Evolutionary conservation across 2,113 vertebrate genomes (phyloP), one percentile per base, ranked within the genome.

Genomic region (Rhea americana): DNA sequence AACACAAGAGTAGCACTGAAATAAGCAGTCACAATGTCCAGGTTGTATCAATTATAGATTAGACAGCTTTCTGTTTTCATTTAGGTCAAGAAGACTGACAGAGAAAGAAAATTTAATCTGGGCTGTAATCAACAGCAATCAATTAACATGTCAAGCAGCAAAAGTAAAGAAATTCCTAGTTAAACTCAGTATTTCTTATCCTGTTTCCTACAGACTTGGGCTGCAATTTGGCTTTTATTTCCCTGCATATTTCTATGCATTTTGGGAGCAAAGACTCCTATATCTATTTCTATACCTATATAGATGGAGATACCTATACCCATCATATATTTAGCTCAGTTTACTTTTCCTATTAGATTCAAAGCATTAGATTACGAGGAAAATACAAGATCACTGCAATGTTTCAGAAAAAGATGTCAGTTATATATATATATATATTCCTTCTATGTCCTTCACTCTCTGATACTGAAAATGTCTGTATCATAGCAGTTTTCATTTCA

Each of bases 391-490:
- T 86, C 19, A 20, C 4, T 73, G 35, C n/a, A 76, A 16, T 55
- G 86, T 91, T 93, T 84, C 62, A 47, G 58, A 26, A 53, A 79
- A 63, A 28, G 7, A 94, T 91, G 62, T 91, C 71, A 65, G 50
- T 66, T 89, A 30, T 75, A 12, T 79, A 43, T 80, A 70, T 41
- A 19, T 18, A 5, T 30, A 35, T 59, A 35, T 80, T 62, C 51
- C 79, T 91, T 88, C 67, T 39, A 88, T 70, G 72, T 94, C 96
- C 73, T 59, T 96, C 59, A 43, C 58, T 94, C 89, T 94, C 91
- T 96, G 59, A 80, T 90, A 95, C 13, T 81, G 82, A 94, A 96
- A 94, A 93, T 95, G 84, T 82, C 91, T 96, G 92, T 93, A 28
- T 96, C 53, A 45, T 84, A 89, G 77, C 56, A 93, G 68, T 91